Evolutionary conservation across 1,140 invertebrate species (phyloP), one percentile per base, ranked within the genome.

Genomic region (Heliconius hewitsoni): DNA sequence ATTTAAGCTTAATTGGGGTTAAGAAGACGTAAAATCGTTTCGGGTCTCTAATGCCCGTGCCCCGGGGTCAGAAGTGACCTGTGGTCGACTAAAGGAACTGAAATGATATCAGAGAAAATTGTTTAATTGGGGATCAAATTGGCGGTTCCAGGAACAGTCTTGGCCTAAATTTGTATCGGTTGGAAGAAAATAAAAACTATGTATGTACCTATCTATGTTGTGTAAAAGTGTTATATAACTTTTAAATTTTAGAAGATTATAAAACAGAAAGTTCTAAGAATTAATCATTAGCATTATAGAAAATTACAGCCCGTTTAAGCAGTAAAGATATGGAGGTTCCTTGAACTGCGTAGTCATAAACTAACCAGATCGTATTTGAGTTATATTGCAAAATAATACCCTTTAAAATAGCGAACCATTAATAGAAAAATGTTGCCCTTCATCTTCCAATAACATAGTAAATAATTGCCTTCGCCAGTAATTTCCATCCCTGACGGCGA

Each of bases 81-180:
- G 82, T 78, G 83, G 82, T 81, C 74, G 84, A 79, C 81, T 83
- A 85, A 87, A 89, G 83, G 85, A 85, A 90, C 84, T 81, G 83
- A 88, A 93, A 89, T 94, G 91, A 93, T 94, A 94, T 92, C 85
- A 83, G 87, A 90, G 90, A 89, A 90, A 93, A 93, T 93, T 92
- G 86, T 91, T 93, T 94, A 94, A 94, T 93, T 94, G 91, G 85
- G 84, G 87, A 84, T 86, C 84, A 91, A 93, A 93, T 93, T 93
- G 89, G 84, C 73, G 81, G 77, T 81, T 85, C 71, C 57, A 81
- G 78, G 77, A 83, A 83, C 52, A 50, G 74, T 75, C 52, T 73
- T 55, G 37, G 71, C 37, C 57, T 46, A 80, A 66, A 57, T n/a
- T 73, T 76, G 73, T 74, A 70, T 78, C 74, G 70, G 55, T 77